Base-by-base conservation (phyloP, 2,113 vertebrate genomes). In the Microtus oregoni region DNA sequence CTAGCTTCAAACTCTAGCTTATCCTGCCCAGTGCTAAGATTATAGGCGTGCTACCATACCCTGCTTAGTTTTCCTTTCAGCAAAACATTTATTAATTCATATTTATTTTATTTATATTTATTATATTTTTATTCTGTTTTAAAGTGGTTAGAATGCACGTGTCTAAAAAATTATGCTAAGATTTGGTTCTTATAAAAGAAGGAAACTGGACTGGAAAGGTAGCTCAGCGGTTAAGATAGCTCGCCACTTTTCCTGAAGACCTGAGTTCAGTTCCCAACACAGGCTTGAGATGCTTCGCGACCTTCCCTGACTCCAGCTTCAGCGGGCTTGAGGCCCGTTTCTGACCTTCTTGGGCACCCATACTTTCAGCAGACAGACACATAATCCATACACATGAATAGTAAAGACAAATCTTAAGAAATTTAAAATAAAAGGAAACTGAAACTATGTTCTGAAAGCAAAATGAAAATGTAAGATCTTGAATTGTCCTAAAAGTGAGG, bases 401-500 rank as follows among this genome's bases (percentile, higher is more conserved):
- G 81, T 83, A 63, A 63, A 28, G 61, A 41, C n/a, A 83, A 83
- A 83, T 61, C n/a, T 83, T 83, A 14, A 82, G 35, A 15, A 50
- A 91, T 92, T 88, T 35, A 89, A 89, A 86, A 89, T 50, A 81
- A 77, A 73, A 92, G 52, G 4, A 73, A 95, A 83, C 67, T 89
- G 81, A 93, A 95, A 83, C 63, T 55, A 19, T 61, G 63, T 67
- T 90, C 47, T 73, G 63, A 76, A 85, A 97, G 81, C 30, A 86
- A 92, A 92, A 76, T 85, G n/a, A 72, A 90, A 94, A 85, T 73
- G 50, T 30, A 7, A 65, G 15, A 79, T n/a, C 11, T 76, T 63
- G 58, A 38, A 67, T 15, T 44, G 28, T 88, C 41, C 41, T 41
- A 41, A 41, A 41, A 41, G 41, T 86, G 70, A 89, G 63, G 28